Evolutionary conservation across 1,140 invertebrate species (phyloP), one percentile per base, ranked within the genome.

Genomic region (Drosophila ambigua): DNA sequence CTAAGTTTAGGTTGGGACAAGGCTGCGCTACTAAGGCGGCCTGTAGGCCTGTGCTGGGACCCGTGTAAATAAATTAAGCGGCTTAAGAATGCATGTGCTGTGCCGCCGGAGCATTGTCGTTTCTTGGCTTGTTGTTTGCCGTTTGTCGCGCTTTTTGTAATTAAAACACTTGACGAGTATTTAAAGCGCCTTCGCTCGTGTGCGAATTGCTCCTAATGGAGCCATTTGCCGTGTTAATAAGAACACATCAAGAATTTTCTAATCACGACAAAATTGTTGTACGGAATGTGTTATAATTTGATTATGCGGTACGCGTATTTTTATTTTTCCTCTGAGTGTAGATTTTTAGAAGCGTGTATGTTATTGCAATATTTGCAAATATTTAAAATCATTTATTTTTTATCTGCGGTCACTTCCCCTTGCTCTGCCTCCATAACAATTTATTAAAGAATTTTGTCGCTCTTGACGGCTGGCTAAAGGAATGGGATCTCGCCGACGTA

Each of bases 1-100:
- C 71, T 71, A 66, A 75, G 52, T 75, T 74, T 66, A 13, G 64
- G 64, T 45, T 48, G 59, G 44, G 13, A 26, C 62, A 58, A 52
- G 35, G 35, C 35, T 13, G 35, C 0, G 43, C 51, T 15, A 58
- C 44, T 57, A 69, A 69, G 58, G 20, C 69, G 61, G 69, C 24
- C 44, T 74, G 13, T 55, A 57, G 26, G 35, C 4, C 35, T 39
- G 48, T 53, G 59, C 23, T 26, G 8, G 23, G 39, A 31, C 28
- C 53, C 23, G 35, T 49, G 72, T 75, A 75, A 75, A 75, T 66
- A 75, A 75, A 75, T 75, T 75, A 75, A 75, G 72, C 72, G 53
- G 72, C 71, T 75, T 75, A 75, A 53, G 44, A 31, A 66, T 66
- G 41, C 60, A 61, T 61, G 57, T 53, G 49, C 61, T 20, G 45